A percentile compares a stretch with the other conserved stretches of the same genome.
Conservation (phyloP, 1,140 invertebrate species). For the Sycophaga agraensis region DNA sequence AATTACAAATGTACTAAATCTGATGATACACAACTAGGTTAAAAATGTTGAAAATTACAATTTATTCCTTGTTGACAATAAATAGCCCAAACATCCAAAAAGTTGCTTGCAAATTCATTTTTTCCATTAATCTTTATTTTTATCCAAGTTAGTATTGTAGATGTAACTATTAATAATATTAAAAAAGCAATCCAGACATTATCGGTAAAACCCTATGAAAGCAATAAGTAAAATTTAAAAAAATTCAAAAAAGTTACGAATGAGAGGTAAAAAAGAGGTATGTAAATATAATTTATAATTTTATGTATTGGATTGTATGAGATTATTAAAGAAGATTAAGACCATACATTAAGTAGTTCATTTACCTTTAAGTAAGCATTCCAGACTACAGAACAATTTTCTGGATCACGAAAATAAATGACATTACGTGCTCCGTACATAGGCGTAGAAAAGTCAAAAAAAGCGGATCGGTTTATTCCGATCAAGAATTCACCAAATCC, state of each 20-base stretch:
- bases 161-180: conserved; percentile 24
- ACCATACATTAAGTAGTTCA: too few relatives aligned
- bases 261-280: too few relatives aligned
- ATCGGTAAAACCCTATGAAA: conserved; percentile 30
- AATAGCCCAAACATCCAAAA: conserved; percentile 38
- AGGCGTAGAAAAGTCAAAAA: conserved; percentile 42
- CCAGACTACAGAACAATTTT: conserved; percentile 33
- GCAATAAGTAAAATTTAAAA: too few relatives aligned
- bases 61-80: conserved; percentile 42
- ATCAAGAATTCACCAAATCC: conserved; percentile 40
- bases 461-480: conserved; percentile 31
- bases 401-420: conserved; percentile 35
- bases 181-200: conserved; percentile 35
- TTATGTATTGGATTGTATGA: too few relatives aligned
- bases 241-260: too few relatives aligned
- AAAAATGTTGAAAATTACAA: conserved; percentile 16
- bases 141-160: conserved; percentile 35
- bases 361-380: conserved; percentile 39
- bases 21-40: not conserved
- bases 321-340: too few relatives aligned
- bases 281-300: too few relatives aligned
- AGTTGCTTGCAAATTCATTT: conserved; percentile 3
- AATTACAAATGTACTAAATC: not conserved
- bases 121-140: conserved; percentile 21
- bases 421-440: conserved; percentile 32